Evolutionary conservation across 53 echinoderm and acorn worm genomes (phyloP).

Genomic region (Mesocentrotus franciscanus): DNA sequence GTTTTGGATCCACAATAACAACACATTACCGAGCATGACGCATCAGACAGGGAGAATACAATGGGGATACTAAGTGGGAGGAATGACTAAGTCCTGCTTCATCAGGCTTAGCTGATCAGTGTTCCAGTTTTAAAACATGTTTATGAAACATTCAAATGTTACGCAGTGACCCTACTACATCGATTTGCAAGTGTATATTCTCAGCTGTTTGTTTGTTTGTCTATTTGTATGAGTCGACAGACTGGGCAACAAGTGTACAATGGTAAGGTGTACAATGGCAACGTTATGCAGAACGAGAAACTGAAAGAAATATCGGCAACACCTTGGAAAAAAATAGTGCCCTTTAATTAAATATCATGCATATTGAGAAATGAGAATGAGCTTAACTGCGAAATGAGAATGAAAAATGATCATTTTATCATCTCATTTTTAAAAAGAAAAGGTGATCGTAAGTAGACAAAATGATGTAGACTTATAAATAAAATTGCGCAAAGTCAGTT

Average conservation of each 20-base stretch:
- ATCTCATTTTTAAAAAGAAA: too few relatives aligned
- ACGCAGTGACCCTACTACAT: background rate
- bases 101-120: background rate
- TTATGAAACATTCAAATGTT: background rate
- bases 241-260: background rate
- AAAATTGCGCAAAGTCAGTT: background rate
- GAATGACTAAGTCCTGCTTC: background rate
- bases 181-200: background rate
- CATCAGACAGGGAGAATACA: background rate
- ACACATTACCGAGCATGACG: background rate
- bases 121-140: background rate
- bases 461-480: background rate
- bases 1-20: background rate
- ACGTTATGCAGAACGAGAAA: background rate
- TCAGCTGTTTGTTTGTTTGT: background rate
- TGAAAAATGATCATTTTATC: background rate
- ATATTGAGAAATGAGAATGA: background rate
- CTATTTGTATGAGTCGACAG: background rate
- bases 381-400: background rate
- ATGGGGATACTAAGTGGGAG: background rate
- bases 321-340: background rate
- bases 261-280: background rate
- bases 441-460: background rate
- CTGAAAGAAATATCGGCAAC: background rate
- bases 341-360: too few relatives aligned